Conservation (phyloP, 1,140 invertebrate genomes). For the Chrysomallon squamiferum region DNA sequence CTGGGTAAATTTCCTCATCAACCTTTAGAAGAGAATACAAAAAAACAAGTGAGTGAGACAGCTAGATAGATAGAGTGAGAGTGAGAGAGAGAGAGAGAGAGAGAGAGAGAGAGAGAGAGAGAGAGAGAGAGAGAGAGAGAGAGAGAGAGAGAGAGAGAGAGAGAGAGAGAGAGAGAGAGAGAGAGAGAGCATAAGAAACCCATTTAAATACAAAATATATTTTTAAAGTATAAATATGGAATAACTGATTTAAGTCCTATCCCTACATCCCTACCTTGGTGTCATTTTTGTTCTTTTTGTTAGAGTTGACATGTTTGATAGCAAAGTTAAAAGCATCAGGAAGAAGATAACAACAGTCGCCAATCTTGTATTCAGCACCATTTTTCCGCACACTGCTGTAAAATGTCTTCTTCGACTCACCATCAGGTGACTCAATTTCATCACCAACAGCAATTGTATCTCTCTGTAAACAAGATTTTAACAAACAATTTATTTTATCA, state of each 20-base stretch:
- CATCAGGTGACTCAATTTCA: conserved; percentile 24
- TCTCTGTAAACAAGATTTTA: conserved; percentile 47
- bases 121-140: no score
- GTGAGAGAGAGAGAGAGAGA: no score
- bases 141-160: no score
- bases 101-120: conserved; percentile 1
- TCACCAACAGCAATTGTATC: conserved; percentile 44
- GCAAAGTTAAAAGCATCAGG: conserved; percentile 74
- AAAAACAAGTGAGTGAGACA: conserved; percentile 3
- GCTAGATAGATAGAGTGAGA: conserved; percentile 2
- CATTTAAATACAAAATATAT: no score
- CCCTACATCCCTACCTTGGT: conserved; percentile 45
- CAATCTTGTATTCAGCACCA: conserved; percentile 71
- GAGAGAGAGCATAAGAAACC: no score
- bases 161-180: no score
- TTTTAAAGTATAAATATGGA: no score
- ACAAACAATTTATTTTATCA: no score
- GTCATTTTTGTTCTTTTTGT: conserved; percentile 42
- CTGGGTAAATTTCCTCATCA: conserved; percentile 78
- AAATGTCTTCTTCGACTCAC: conserved; percentile 25
- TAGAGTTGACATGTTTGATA: conserved; percentile 39
- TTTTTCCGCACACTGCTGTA: conserved; percentile 61
- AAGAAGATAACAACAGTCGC: conserved; percentile 76
- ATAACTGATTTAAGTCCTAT: no score
- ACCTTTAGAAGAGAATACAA: conserved; percentile 60